A percentile compares a stretch with the other conserved stretches of the same genome.
These are phyloP conservation scores for Palloptera scutellata DNA, from an alignment of 2,888 invertebrate genomes.

Conservation along the genomic window DNA sequence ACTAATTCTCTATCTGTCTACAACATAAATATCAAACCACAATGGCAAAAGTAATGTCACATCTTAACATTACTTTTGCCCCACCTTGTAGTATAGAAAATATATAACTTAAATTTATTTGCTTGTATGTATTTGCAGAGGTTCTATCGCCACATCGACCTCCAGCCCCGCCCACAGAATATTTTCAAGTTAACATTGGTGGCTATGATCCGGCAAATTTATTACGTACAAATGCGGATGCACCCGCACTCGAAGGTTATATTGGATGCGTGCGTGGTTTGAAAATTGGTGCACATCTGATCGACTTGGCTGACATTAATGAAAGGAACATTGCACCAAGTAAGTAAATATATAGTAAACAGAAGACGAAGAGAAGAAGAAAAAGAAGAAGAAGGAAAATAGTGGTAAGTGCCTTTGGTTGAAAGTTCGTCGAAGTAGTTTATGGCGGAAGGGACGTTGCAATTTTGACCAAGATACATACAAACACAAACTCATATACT, in stretches of 20 bases:
- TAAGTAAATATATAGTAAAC: too few species aligned
- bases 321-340: conserved; percentile 75
- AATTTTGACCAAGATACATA: too few species aligned
- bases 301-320: conserved; percentile 79
- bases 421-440: too few species aligned
- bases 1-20: too few species aligned
- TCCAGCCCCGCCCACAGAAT: conserved; percentile 87
- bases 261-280: conserved; percentile 88
- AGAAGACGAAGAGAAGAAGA: neutral
- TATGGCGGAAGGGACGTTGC: too few species aligned
- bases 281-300: conserved; percentile 81
- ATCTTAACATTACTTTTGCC: too few species aligned
- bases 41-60: too few species aligned
- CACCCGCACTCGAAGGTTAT: conserved; percentile 73
- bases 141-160: conserved; percentile 87
- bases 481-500: too few species aligned
- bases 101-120: neutral
- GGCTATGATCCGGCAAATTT: conserved; percentile 82
- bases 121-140: conserved; percentile 67
- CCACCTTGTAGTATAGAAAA: neutral
- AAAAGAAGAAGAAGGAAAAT: too few species aligned
- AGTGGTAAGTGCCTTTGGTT: too few species aligned
- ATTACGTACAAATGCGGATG: conserved; percentile 68
- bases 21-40: too few species aligned
- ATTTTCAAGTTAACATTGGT: conserved; percentile 88